Evolutionary conservation across 2,113 vertebrate species (phyloP).

Genomic region (Microtus richardsoni): DNA sequence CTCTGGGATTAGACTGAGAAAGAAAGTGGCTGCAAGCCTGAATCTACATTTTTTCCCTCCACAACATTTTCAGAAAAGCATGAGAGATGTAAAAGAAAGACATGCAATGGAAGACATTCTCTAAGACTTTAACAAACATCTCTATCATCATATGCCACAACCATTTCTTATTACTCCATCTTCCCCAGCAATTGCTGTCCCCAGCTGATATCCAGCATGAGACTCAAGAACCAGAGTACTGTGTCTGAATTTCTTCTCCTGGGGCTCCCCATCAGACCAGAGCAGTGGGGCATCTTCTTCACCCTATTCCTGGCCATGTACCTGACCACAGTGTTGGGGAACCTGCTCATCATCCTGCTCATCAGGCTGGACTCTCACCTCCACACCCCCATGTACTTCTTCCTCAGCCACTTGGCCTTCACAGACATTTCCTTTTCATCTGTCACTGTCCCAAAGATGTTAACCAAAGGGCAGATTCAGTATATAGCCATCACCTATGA

Average conservation of each 20-base stretch:
- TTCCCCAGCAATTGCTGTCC: background rate
- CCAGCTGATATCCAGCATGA: slow-evolving; percentile 10
- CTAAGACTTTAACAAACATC: background rate
- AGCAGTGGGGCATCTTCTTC: background rate
- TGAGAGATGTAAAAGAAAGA: background rate
- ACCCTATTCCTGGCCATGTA: slow-evolving; percentile 5
- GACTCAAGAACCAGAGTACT: background rate
- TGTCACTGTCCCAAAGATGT: background rate
- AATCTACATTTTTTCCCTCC: background rate
- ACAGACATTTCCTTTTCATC: no score
- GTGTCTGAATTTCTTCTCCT: slow-evolving; percentile 59
- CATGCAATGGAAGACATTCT: background rate
- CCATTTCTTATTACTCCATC: background rate
- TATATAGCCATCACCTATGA: slow-evolving; percentile 39
- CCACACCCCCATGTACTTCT: no score
- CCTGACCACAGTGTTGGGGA: no score
- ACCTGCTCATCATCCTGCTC: no score
- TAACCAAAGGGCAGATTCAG: slow-evolving; percentile 36
- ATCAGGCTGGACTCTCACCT: no score
- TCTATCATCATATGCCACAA: background rate
- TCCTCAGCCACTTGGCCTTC: no score
- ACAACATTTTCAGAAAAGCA: slow-evolving; percentile 26
- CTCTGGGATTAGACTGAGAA: background rate
- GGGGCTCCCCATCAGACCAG: background rate
- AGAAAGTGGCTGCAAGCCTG: background rate